phyloP scores from a whole-genome alignment of 2,888 invertebrate species.

The Eilema sororculum region DNA sequence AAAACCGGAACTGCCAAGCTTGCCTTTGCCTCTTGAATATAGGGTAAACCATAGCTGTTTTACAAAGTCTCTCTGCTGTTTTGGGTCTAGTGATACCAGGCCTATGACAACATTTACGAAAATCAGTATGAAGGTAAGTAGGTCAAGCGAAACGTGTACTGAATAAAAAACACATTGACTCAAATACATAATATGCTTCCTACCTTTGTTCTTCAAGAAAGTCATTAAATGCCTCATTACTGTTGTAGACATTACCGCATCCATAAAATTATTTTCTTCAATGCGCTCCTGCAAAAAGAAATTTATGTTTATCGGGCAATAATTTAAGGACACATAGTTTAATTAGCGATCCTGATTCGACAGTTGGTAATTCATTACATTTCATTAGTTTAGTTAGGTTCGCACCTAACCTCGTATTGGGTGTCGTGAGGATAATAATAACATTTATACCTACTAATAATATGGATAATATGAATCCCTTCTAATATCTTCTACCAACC shows the following conservation, averaged over 20 bases:
- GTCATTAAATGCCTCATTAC: conserved; percentile 91
- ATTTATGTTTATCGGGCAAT: neutral
- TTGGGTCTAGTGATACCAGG: conserved; percentile 88
- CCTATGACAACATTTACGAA: conserved; percentile 70
- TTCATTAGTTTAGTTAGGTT: too few species aligned
- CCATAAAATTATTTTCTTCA: conserved; percentile 93
- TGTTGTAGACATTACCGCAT: conserved; percentile 91
- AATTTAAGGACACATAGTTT: too few species aligned
- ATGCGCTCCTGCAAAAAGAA: conserved; percentile 85
- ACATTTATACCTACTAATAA: too few species aligned
- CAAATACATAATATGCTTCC: neutral
- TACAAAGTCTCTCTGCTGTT: conserved; percentile 90
- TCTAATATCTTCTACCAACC: conserved; percentile 55
- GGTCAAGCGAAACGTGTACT: neutral
- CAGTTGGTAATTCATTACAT: too few species aligned
- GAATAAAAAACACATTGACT: neutral
- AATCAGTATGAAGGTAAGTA: neutral
- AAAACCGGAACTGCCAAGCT: conserved; percentile 95
- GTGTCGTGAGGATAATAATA: too few species aligned
- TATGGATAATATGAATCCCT: too few species aligned
- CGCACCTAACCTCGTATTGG: too few species aligned
- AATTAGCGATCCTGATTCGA: too few species aligned
- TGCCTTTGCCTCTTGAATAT: conserved; percentile 93
- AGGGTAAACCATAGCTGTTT: conserved; percentile 93
- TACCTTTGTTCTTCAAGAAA: conserved; percentile 89